phyloP scores from a whole-genome alignment of 2,888 invertebrate species.

The Apodemia zela region DNA sequence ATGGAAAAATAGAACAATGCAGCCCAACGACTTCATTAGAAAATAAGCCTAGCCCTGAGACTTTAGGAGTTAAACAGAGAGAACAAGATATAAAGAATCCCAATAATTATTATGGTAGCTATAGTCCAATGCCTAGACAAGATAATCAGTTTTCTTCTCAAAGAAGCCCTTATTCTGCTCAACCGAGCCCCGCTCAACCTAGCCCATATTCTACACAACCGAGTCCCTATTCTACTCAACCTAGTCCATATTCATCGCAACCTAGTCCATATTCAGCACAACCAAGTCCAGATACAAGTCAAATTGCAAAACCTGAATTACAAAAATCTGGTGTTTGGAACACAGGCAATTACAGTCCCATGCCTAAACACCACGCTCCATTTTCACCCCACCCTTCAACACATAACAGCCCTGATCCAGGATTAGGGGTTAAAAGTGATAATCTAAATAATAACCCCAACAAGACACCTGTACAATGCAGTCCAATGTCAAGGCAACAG shows the following conservation, averaged over 20 bases:
- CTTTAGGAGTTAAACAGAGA: slow-evolving; percentile 45
- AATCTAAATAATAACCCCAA: slow-evolving; percentile 50
- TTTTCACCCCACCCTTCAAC: slow-evolving; percentile 71
- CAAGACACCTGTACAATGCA: slow-evolving; percentile 68
- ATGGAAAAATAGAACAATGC: slow-evolving; percentile 69
- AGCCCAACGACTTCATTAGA: slow-evolving; percentile 72
- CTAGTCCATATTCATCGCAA: slow-evolving; percentile 72
- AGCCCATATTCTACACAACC: slow-evolving; percentile 72
- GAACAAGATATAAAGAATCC: slow-evolving; percentile 63
- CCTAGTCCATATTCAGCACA: slow-evolving; percentile 72
- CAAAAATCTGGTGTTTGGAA: slow-evolving; percentile 69
- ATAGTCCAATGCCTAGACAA: slow-evolving; percentile 72
- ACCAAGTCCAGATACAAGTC: slow-evolving; percentile 72
- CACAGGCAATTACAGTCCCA: slow-evolving; percentile 68
- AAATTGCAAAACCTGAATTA: slow-evolving; percentile 64
- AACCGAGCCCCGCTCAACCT: slow-evolving; percentile 71
- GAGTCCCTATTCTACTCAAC: slow-evolving; percentile 69
- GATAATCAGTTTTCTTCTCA: slow-evolving; percentile 68
- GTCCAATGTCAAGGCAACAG: slow-evolving; percentile 70
- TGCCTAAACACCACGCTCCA: slow-evolving; percentile 70
- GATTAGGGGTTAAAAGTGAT: slow-evolving; percentile 57
- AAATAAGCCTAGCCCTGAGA: slow-evolving; percentile 70
- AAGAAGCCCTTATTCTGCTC: slow-evolving; percentile 70
- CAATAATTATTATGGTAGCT: slow-evolving; percentile 63
- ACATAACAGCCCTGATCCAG: slow-evolving; percentile 68